Conservation (phyloP, 2,797 vertebrate species). For the Notolabrus celidotus region DNA sequence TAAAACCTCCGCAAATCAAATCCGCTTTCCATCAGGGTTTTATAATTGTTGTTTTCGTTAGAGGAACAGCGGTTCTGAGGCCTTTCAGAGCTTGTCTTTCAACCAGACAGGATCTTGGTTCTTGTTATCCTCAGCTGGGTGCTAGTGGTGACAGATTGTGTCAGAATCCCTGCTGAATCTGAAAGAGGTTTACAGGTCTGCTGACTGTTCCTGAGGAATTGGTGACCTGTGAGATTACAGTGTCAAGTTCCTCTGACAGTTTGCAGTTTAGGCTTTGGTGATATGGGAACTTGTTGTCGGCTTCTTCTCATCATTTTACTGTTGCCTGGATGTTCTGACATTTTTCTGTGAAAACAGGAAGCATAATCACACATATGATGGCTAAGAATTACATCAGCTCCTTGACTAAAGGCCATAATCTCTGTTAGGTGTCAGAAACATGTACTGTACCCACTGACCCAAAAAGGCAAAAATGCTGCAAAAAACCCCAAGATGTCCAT, state of each 20-base stretch:
- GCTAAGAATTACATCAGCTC: constrained; percentile 6
- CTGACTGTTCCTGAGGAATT: constrained; percentile 15
- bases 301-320: constrained; percentile 16
- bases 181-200: constrained; percentile 19
- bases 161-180: constrained; percentile 15
- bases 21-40: constrained; percentile 71
- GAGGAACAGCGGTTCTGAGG: constrained; percentile 51
- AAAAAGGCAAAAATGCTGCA: neutral
- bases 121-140: constrained; percentile 38
- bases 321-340: constrained; percentile 10
- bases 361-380: constrained; percentile 15
- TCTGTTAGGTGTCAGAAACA: neutral
- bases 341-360: constrained; percentile 25
- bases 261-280: constrained; percentile 9
- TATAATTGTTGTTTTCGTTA: constrained; percentile 76
- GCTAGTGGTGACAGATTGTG: constrained; percentile 19
- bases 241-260: constrained; percentile 21
- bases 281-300: constrained; percentile 25
- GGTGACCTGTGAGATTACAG: constrained; percentile 18
- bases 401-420: neutral
- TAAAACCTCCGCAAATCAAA: constrained; percentile 80
- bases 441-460: neutral
- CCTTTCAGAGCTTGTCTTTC: constrained; percentile 65
- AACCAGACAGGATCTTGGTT: constrained; percentile 54
- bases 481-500: neutral